phyloP scores from a whole-genome alignment of 35 echinoderm and acorn worm species.

The Anneissia japonica region DNA sequence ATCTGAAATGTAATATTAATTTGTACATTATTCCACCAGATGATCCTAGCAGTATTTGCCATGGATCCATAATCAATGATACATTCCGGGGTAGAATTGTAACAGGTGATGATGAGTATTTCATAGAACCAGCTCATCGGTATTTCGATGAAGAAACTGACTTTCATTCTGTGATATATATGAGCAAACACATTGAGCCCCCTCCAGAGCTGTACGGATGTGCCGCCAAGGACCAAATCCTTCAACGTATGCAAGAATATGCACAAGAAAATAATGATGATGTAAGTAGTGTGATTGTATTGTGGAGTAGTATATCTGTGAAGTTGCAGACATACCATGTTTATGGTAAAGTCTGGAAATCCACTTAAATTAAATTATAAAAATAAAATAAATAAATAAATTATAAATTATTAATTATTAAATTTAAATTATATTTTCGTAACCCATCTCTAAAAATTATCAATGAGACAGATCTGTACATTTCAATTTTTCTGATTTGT shows the following conservation, averaged over 20 bases:
- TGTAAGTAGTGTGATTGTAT: not conserved
- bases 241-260: constrained; percentile 54
- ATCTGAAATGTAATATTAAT: not conserved
- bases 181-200: constrained; percentile 50
- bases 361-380: not conserved
- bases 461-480: not conserved
- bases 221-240: constrained; percentile 42
- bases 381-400: too few species aligned
- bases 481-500: not conserved
- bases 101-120: constrained; percentile 60
- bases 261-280: constrained; percentile 19
- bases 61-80: constrained; percentile 78
- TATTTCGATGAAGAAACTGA: constrained; percentile 54
- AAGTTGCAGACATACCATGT: not conserved
- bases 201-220: constrained; percentile 36
- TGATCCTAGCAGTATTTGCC: constrained; percentile 63
- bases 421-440: too few species aligned
- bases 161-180: constrained; percentile 92
- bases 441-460: too few species aligned
- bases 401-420: too few species aligned
- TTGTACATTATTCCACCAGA: constrained; percentile 39
- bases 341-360: not conserved
- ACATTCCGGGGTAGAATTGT: constrained; percentile 72
- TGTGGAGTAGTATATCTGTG: not conserved
- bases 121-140: constrained; percentile 60